These are phyloP conservation scores for Varroa destructor DNA, from an alignment of 1,140 invertebrate species.

Conservation along the genomic window DNA sequence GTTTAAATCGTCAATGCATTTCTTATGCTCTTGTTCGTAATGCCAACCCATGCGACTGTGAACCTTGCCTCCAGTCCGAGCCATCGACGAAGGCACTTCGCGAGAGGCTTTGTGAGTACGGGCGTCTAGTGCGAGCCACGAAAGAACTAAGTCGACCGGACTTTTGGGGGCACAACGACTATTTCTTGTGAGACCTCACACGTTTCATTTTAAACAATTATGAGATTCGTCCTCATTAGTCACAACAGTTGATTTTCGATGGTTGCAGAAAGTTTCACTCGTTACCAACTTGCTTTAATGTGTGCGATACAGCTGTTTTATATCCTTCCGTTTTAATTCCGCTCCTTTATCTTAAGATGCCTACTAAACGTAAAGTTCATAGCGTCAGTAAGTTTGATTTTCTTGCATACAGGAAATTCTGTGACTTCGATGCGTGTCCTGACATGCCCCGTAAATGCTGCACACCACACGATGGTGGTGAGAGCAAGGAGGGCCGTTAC, in stretches of 20 bases:
- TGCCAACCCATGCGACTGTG: conserved; percentile 16
- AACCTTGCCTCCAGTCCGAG: conserved; percentile 16
- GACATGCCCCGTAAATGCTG: conserved; percentile 23
- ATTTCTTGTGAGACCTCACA: conserved; percentile 3
- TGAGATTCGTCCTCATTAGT: too few species aligned
- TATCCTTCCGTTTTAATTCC: too few species aligned
- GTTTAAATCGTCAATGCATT: not conserved
- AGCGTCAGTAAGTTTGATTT: too few species aligned
- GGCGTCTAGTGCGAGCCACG: not conserved
- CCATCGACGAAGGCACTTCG: not conserved
- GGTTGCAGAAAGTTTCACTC: too few species aligned
- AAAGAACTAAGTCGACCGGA: conserved; percentile 2
- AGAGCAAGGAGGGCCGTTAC: not conserved
- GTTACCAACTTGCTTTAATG: too few species aligned
- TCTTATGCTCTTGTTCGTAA: not conserved
- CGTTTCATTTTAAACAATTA: too few species aligned
- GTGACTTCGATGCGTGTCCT: conserved; percentile 9
- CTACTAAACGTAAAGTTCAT: too few species aligned
- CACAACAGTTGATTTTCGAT: too few species aligned
- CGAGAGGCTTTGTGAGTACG: conserved; percentile 1
- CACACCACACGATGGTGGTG: not conserved
- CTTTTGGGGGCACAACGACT: conserved; percentile 16
- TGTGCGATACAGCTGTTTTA: too few species aligned
- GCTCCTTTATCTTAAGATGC: too few species aligned
- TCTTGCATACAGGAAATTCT: not conserved